These are phyloP conservation scores for Alviniconcha strummeri DNA, from an alignment of 2,888 invertebrate species.

Conservation along the genomic window DNA sequence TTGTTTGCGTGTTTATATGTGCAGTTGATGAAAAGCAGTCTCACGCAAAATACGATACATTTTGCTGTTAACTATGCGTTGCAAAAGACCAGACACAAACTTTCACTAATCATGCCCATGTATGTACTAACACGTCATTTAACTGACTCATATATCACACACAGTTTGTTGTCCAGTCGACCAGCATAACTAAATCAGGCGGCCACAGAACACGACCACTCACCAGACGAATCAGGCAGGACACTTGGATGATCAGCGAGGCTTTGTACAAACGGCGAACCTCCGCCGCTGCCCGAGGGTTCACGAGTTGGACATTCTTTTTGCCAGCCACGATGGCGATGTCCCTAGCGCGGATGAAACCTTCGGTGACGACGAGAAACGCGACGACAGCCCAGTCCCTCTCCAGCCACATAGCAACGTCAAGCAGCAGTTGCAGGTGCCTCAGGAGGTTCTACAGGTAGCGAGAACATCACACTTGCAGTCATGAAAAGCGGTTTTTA, in stretches of 20 bases:
- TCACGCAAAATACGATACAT: neutral
- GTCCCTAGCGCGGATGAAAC: neutral
- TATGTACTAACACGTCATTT: no score
- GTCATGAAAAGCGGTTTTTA: no score
- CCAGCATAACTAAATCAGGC: no score
- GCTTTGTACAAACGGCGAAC: neutral
- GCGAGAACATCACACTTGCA: no score
- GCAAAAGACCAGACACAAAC: neutral
- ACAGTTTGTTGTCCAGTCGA: no score
- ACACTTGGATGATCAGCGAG: neutral
- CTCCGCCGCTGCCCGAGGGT: no score
- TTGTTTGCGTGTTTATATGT: neutral
- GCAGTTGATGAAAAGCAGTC: neutral
- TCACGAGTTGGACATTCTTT: neutral
- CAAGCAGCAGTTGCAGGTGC: neutral
- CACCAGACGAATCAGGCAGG: neutral
- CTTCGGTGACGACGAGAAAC: neutral
- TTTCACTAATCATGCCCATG: neutral
- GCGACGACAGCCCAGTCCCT: neutral
- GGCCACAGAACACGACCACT: neutral
- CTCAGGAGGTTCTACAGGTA: neutral
- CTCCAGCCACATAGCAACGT: slow-evolving; percentile 17
- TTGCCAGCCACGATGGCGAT: neutral
- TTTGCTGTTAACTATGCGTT: neutral
- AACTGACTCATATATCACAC: no score